Evolutionary conservation across 1,140 invertebrate genomes (phyloP).

Genomic region (Hyles euphorbiae): DNA sequence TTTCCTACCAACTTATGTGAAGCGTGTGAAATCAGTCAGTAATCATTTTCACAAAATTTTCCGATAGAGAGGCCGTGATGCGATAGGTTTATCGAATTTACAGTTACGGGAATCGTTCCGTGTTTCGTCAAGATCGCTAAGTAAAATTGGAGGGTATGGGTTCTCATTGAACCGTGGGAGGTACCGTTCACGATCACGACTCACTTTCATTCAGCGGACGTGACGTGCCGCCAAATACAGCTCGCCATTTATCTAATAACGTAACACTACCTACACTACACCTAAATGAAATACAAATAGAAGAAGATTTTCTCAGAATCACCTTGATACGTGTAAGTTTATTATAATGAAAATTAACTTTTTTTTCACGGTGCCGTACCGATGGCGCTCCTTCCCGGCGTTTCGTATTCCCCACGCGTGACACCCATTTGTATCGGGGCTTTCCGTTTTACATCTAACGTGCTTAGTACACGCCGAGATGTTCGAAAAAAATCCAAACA

Average conservation of each 20-base stretch:
- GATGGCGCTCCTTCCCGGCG: constrained; percentile 5
- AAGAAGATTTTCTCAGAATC: constrained; percentile 2
- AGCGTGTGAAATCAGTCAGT: too few species aligned
- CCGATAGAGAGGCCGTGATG: not conserved
- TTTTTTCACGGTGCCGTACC: constrained; percentile 17
- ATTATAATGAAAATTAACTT: constrained; percentile 27
- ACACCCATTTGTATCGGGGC: constrained; percentile 21
- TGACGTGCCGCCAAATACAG: constrained; percentile 54
- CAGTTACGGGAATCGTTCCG: constrained; percentile 1
- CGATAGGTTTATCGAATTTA: constrained; percentile 2
- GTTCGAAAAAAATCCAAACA: too few species aligned
- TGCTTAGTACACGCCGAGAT: not conserved
- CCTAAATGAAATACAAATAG: constrained; percentile 9
- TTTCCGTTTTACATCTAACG: constrained; percentile 8
- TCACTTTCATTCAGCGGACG: constrained; percentile 53
- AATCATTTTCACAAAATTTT: not conserved
- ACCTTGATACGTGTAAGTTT: constrained; percentile 15
- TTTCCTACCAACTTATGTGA: too few species aligned
- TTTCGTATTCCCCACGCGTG: constrained; percentile 26
- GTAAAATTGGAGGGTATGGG: constrained; percentile 30
- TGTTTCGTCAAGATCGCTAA: constrained; percentile 4
- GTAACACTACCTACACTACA: constrained; percentile 20
- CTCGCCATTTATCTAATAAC: constrained; percentile 59
- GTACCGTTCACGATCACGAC: constrained; percentile 33
- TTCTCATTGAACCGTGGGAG: constrained; percentile 35